Conservation (phyloP, 2,113 vertebrate species). For the Etheostoma spectabile region DNA sequence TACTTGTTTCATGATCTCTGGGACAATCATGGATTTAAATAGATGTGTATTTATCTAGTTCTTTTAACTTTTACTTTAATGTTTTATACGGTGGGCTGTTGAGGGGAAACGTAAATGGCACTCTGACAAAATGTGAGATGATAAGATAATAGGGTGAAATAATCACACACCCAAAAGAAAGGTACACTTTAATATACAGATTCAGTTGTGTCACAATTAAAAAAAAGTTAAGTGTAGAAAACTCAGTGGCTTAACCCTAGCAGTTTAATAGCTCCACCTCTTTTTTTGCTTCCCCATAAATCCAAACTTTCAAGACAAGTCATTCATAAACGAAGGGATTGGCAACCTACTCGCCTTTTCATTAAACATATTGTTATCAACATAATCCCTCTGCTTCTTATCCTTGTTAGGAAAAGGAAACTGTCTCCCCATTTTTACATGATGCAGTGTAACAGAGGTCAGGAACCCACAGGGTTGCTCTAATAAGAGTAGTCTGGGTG, state of each 20-base stretch:
- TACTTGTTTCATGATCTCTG: background rate
- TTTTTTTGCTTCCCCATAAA: background rate
- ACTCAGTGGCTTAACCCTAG: background rate
- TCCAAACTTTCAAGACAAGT: background rate
- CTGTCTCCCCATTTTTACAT: background rate
- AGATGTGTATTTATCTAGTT: background rate
- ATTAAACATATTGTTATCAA: slow-evolving; percentile 37
- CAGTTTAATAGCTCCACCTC: background rate
- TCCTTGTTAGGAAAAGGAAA: slow-evolving; percentile 34
- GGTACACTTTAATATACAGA: slow-evolving; percentile 29
- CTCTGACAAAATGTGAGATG: slow-evolving; percentile 41
- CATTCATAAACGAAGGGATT: slow-evolving; percentile 1
- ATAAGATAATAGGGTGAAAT: slow-evolving; percentile 24
- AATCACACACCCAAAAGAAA: slow-evolving; percentile 28
- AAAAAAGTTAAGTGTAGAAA: slow-evolving; percentile 5
- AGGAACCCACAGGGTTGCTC: slow-evolving; percentile 2
- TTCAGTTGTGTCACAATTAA: background rate
- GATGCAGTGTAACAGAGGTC: slow-evolving; percentile 24
- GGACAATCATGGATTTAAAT: background rate
- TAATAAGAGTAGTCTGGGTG: slow-evolving; percentile 3
- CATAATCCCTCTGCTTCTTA: slow-evolving; percentile 30
- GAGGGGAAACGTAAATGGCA: slow-evolving; percentile 5
- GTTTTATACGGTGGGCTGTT: background rate
- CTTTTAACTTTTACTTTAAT: slow-evolving; percentile 4
- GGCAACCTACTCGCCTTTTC: slow-evolving; percentile 1